Evolutionary conservation across 1,140 invertebrate genomes (phyloP), one percentile per base, ranked within the genome.

Genomic region (Adelges cooleyi): DNA sequence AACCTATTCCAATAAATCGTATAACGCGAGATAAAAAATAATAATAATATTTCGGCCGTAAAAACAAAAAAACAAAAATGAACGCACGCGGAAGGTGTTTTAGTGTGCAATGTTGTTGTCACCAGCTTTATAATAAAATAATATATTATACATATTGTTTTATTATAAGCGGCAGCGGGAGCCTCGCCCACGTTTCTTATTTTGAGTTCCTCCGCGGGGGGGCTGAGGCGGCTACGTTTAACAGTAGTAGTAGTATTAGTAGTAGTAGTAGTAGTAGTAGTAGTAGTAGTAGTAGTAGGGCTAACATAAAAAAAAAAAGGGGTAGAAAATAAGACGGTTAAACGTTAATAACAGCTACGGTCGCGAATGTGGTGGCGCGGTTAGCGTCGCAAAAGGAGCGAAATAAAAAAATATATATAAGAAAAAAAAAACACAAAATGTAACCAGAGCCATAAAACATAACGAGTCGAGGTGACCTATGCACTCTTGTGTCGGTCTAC

Each of bases 391-490:
- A 33, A 62, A 62, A 62, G 10, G 17, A 62, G 29, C 10, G 27
- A 36, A 38, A 54, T 40, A 17, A 54, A 42, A 54, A n/a, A n/a
- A n/a, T n/a, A n/a, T n/a, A n/a, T n/a, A n/a, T n/a, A n/a, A n/a
- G n/a, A 18, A 42, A 54, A 54, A 51, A 9, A 42, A 27, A 59
- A 59, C 38, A n/a, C 54, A 59, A 59, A 59, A 44, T 59, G 56
- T 62, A 62, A 62, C 56, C 56, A 46, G 56, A 62, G 44, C 56
- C 42, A 62, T 62, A 62, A 62, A 62, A 62, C 56, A 48, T 62
- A 62, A 62, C 56, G 56, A 62, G 56, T 48, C 42, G 42, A 62
- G 42, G 25, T 62, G 56, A 62, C 56, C 56, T 62, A 62, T 62
- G 56, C 44, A 62, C 56, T 62, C 56, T 13, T 18, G 17, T 46